Base-by-base conservation (phyloP, 2,888 invertebrate species). In the Pollenia labialis region DNA sequence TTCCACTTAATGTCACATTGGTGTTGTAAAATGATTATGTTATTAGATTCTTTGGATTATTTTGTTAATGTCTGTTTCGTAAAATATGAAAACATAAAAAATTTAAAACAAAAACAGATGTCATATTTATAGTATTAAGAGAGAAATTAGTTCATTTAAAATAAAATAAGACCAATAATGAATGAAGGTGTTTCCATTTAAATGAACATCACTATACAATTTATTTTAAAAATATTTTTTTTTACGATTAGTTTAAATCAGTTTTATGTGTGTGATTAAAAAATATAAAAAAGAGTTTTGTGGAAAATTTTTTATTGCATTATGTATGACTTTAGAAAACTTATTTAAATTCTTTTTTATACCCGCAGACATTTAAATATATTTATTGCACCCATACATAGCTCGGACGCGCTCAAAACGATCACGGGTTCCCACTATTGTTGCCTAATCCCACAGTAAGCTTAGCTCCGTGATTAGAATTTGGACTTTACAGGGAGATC, bases 1-100 rank as follows among this genome's bases (percentile, higher is more conserved):
- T 77, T 81, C 87, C 71, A 84, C 68, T 84, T 87, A 77, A 84
- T 84, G 81, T 81, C 84, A 87, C 77, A 52, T 62, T 81, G 84
- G 74, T 84, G 87, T 86, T 82, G 86, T 86, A 69, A 83, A 86
- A 86, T 86, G 82, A 86, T 86, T 86, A 80, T 86, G 82, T 83
- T 85, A 68, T 77, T 74, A 77, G 77, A 82, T 79, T 77, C 79
- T 18, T 64, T 2, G 54, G 82, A 86, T 86, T 83, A 83, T 86
- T 23, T 75, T 69, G 52, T 81, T 81, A 72, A 71, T 85, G 52
- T 50, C 48, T 60, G 50, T 66, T 81, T 64, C 12, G 54, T 60
- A 75, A 58, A 50, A n/a, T 44, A 56, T 81, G 40, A 18, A 68
- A n/a, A n/a, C 32, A 32, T 32, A 18, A 56, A 66, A 32, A 62